Evolutionary conservation across 2,888 invertebrate genomes (phyloP).

Genomic region (Rhodophaea formosa): DNA sequence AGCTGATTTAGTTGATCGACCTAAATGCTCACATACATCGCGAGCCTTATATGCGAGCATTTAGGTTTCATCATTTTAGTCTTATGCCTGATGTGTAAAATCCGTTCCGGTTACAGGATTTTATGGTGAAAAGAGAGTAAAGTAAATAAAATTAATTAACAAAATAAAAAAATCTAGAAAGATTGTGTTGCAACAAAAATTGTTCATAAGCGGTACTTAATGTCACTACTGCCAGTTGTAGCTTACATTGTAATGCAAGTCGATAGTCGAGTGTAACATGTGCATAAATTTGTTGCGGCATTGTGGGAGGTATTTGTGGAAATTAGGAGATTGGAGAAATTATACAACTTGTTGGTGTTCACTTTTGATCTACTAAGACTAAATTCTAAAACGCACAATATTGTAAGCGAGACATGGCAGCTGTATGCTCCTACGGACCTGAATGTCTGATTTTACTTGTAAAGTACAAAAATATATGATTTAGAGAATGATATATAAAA

Average conservation of each 20-base stretch:
- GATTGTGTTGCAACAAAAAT: background rate
- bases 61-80: background rate
- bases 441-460: background rate
- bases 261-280: slow-evolving; percentile 8
- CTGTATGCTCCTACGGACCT: background rate
- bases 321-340: too few species aligned
- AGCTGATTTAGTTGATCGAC: slow-evolving; percentile 2
- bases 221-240: background rate
- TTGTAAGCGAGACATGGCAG: slow-evolving; percentile 1
- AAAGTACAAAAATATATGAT: slow-evolving; percentile 11
- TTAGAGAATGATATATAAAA: slow-evolving; percentile 7
- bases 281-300: background rate
- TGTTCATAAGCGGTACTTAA: slow-evolving; percentile 12
- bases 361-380: slow-evolving; percentile 24
- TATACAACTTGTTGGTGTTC: slow-evolving; percentile 39
- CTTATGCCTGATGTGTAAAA: background rate
- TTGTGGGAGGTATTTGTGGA: slow-evolving; percentile 21
- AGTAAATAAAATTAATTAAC: background rate
- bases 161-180: background rate
- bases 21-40: background rate
- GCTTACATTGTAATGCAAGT: background rate
- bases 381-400: slow-evolving; percentile 11
- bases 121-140: background rate
- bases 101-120: slow-evolving; percentile 10
- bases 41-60: background rate